phyloP scores from a whole-genome alignment of 1,140 invertebrate genomes.

The Drosophila guanche region DNA sequence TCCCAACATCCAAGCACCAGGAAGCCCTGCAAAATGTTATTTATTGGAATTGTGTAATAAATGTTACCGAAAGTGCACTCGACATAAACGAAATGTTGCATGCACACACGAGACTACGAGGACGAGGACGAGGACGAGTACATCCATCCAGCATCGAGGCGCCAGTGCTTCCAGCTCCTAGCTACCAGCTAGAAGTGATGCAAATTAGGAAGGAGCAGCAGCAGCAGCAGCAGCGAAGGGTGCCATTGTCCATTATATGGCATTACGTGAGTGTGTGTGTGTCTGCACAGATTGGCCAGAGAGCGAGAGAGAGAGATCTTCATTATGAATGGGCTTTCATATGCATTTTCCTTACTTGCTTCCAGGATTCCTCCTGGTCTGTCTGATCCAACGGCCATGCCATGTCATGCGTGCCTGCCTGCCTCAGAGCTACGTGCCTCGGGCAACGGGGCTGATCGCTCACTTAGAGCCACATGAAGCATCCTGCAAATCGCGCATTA shows the following conservation, averaged over 20 bases:
- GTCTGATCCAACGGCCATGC: too few species aligned
- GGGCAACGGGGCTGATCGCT: conserved; percentile 33
- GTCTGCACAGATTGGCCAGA: neutral
- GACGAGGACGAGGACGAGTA: neutral
- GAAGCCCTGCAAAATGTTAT: conserved; percentile 73
- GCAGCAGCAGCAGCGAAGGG: conserved; percentile 1
- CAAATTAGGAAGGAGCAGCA: conserved; percentile 32
- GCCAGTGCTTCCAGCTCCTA: conserved; percentile 10
- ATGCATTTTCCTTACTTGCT: neutral
- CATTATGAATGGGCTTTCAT: conserved; percentile 21
- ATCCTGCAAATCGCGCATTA: conserved; percentile 4
- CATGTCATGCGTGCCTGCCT: too few species aligned
- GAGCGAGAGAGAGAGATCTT: conserved; percentile 23
- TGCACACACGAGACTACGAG: neutral
- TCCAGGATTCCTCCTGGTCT: too few species aligned
- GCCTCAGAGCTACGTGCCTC: conserved; percentile 1
- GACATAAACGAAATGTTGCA: conserved; percentile 70
- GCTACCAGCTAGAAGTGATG: conserved; percentile 17
- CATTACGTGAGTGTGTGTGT: neutral
- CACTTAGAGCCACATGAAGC: conserved; percentile 16
- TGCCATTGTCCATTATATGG: conserved; percentile 27
- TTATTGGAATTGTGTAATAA: conserved; percentile 80
- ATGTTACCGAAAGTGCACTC: conserved; percentile 76
- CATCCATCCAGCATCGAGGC: neutral
- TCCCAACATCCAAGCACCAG: conserved; percentile 30